Base-by-base conservation (phyloP, 1,140 invertebrate genomes). In the Globodera rostochiensis region DNA sequence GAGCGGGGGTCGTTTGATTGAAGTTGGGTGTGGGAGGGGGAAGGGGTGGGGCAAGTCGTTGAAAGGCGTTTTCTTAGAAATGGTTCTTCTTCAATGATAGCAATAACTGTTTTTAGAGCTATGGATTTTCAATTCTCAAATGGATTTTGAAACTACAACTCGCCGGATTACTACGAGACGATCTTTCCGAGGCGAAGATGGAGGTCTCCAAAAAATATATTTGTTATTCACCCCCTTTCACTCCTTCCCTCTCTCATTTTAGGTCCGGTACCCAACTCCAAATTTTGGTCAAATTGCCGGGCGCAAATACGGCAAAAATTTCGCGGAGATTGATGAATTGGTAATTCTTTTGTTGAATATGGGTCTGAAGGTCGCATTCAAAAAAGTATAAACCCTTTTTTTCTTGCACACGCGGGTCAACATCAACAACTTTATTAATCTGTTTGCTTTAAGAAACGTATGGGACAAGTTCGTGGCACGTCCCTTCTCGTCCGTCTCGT, bases 121-220 rank as follows among this genome's bases (percentile, higher is more conserved):
- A 87, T 77, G 85, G 85, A 50, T 67, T 88, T 21, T 69, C 73
- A 15, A 81, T 75, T 8, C 60, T 86, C 15, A 83, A 87, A 53
- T 83, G 73, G 73, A 57, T 82, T 13, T 50, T 87, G 64, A 86
- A 86, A 73, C 79, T 86, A 77, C 85, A 86, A 70, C 86, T 88
- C 50, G 87, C 87, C 57, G 85, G 85, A 36, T 47, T 86, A 21
- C 73, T 86, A 49, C 74, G 84, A 70, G 86, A 86, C 60, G 82
- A 85, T 25, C 19, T 36, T 60, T 47, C 57, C 49, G 73, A 77
- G 25, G 47, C 74, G 76, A n/a, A 69, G 7, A 47, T 21, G 25
- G 66, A 66, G 74, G 74, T 64, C 50, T 9, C 0, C 50, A 53
- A 9, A 53, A 53, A 53, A 53, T 1, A 53, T 53, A 19, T 15